Conservation (phyloP, 2,888 invertebrate species). For the Macrosiphum euphorbiae region DNA sequence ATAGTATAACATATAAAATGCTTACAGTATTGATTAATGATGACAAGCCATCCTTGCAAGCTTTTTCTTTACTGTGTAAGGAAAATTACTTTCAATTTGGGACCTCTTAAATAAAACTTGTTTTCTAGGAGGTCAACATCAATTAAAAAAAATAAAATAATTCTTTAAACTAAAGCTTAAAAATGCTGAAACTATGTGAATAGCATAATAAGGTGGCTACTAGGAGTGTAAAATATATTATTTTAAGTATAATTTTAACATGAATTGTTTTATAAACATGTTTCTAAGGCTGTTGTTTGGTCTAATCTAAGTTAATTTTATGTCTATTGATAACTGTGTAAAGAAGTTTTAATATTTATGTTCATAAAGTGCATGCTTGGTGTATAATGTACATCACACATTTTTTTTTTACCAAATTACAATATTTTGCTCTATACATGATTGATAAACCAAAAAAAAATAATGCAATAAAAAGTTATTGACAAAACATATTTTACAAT, state of each 20-base stretch:
- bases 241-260: not conserved
- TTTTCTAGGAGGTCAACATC: conserved; percentile 42
- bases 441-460: too few species aligned
- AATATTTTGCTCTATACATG: not conserved
- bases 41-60: conserved; percentile 59
- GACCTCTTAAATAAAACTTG: conserved; percentile 9
- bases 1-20: not conserved
- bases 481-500: too few species aligned
- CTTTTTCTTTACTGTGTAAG: conserved; percentile 28
- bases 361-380: too few species aligned
- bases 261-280: not conserved
- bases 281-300: not conserved
- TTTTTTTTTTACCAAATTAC: not conserved
- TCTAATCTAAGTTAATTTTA: not conserved
- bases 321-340: not conserved
- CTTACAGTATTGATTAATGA: conserved; percentile 43
- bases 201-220: not conserved
- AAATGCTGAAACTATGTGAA: not conserved
- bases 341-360: not conserved
- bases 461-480: too few species aligned
- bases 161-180: not conserved
- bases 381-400: too few species aligned
- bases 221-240: not conserved
- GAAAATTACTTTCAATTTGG: conserved; percentile 46
- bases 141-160: too few species aligned